Conservation (phyloP, 2,797 vertebrate species). For the Cottoperca gobio region DNA sequence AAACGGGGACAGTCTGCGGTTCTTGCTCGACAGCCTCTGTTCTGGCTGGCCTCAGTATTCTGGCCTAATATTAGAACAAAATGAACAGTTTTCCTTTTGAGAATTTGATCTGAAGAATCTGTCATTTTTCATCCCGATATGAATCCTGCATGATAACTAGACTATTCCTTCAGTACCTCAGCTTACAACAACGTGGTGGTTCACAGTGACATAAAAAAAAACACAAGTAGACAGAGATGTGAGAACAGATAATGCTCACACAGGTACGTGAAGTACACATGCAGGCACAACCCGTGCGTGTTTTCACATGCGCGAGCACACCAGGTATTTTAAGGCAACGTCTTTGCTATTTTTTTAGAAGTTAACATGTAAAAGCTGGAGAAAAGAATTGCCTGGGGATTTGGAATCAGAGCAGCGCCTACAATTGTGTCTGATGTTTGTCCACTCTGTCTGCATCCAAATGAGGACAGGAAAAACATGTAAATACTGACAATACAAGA, state of each 20-base stretch:
- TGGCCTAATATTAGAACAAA: slow-evolving; percentile 31
- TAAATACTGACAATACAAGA: slow-evolving; percentile 47
- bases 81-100: slow-evolving; percentile 34
- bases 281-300: background rate
- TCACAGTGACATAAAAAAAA: slow-evolving; percentile 9
- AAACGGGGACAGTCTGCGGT: slow-evolving; percentile 10
- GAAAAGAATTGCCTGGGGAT: slow-evolving; percentile 45
- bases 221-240: slow-evolving; percentile 12
- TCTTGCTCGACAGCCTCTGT: slow-evolving; percentile 7
- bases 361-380: slow-evolving; percentile 30
- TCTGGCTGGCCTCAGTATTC: slow-evolving; percentile 12
- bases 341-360: slow-evolving; percentile 35
- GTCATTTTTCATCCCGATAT: slow-evolving; percentile 58
- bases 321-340: slow-evolving; percentile 28
- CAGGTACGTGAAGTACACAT: slow-evolving; percentile 18
- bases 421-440: slow-evolving; percentile 72
- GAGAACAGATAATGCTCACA: slow-evolving; percentile 27
- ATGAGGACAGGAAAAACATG: slow-evolving; percentile 53
- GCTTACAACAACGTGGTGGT: slow-evolving; percentile 21
- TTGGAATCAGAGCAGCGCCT: slow-evolving; percentile 49
- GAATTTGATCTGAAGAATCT: slow-evolving; percentile 40
- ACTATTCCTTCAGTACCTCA: slow-evolving; percentile 41
- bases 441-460: slow-evolving; percentile 55
- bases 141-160: slow-evolving; percentile 61
- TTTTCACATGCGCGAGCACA: background rate